A percentile compares a stretch with the other conserved stretches of the same genome.
phyloP scores from a whole-genome alignment of 2,113 vertebrate genomes.

The Pterocles orientalis region DNA sequence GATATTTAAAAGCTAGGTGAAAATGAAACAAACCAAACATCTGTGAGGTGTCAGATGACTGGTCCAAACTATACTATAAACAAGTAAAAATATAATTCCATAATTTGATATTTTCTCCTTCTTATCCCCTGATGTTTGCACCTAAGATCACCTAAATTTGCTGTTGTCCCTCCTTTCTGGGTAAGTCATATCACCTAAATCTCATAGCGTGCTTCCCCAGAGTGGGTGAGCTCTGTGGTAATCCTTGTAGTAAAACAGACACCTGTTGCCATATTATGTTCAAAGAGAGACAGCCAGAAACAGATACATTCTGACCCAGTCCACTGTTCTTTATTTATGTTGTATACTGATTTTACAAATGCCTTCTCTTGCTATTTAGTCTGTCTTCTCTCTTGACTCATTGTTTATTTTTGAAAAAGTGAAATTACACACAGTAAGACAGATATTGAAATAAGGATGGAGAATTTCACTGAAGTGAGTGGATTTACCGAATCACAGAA shows the following conservation, averaged over 20 bases:
- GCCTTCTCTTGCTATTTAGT: background rate
- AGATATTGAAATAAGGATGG: background rate
- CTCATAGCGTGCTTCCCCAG: background rate
- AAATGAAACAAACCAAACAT: background rate
- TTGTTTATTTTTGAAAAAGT: background rate
- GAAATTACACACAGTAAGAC: background rate
- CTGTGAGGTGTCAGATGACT: background rate
- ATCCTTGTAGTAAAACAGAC: background rate
- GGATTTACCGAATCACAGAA: no score
- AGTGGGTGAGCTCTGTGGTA: background rate
- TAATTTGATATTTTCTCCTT: background rate
- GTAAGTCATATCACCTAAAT: background rate
- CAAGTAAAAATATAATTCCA: background rate
- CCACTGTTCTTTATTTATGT: background rate
- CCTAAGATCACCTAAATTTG: background rate
- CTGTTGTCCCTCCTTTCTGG: background rate
- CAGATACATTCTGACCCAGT: background rate
- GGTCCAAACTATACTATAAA: background rate
- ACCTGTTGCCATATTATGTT: background rate
- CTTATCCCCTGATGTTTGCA: background rate
- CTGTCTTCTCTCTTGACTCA: background rate
- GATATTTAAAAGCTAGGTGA: background rate
- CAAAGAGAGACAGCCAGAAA: background rate
- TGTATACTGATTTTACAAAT: background rate
- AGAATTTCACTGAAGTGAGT: background rate